A percentile compares a stretch with the other conserved stretches of the same genome.
Evolutionary conservation across 2,888 invertebrate species (phyloP).

Genomic region (Leucania comma): DNA sequence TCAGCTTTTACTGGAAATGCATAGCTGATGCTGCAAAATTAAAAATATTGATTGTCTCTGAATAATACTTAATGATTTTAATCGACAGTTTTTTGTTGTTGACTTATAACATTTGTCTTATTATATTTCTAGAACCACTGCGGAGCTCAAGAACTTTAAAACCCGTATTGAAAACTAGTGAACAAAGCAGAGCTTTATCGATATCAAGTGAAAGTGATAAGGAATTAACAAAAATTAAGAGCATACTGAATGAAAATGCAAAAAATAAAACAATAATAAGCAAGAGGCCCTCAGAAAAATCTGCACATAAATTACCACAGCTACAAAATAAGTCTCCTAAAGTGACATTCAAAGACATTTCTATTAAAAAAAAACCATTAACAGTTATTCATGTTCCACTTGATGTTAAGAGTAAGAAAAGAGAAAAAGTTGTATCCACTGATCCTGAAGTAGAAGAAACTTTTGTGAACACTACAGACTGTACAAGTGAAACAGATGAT

Average conservation of each 20-base stretch:
- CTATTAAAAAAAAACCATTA: conserved; percentile 67
- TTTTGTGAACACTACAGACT: conserved; percentile 58
- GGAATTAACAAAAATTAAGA: conserved; percentile 68
- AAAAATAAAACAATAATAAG: conserved; percentile 44
- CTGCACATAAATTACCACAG: conserved; percentile 56
- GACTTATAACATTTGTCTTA: not conserved
- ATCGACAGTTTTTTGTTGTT: not conserved
- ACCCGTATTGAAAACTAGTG: conserved; percentile 69
- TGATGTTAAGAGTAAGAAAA: conserved; percentile 68
- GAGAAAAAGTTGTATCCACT: not conserved
- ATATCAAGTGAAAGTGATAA: conserved; percentile 74
- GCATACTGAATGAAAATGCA: conserved; percentile 66
- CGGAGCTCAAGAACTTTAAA: conserved; percentile 66
- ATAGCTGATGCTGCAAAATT: not conserved
- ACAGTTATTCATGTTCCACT: conserved; percentile 79
- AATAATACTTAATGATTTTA: conserved; percentile 1
- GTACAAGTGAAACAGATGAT: conserved; percentile 66
- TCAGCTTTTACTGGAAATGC: not conserved
- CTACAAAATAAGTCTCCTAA: conserved; percentile 62
- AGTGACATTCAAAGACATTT: conserved; percentile 68
- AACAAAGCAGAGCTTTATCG: conserved; percentile 72
- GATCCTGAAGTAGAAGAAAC: not conserved
- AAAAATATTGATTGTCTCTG: not conserved
- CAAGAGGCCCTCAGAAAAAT: conserved; percentile 67
- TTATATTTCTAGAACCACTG: conserved; percentile 70